Evolutionary conservation across 2,113 vertebrate species (phyloP).

Genomic region (Herpailurus yagouaroundi): DNA sequence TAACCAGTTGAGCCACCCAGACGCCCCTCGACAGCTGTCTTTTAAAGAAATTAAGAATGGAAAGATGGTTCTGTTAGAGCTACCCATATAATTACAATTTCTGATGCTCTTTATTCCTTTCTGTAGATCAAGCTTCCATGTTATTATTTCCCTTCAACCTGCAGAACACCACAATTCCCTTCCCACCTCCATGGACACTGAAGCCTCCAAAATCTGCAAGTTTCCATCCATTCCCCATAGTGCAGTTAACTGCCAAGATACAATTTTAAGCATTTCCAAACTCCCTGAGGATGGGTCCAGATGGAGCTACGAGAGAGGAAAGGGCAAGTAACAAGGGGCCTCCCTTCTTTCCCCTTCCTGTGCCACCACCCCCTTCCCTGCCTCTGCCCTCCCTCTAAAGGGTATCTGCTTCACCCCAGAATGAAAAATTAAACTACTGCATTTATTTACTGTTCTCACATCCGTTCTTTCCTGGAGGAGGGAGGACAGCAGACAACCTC

Average conservation of each 20-base stretch:
- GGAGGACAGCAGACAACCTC: not conserved
- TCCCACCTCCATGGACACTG: not conserved
- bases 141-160: not conserved
- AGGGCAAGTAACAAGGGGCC: not conserved
- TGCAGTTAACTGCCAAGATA: not conserved
- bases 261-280: slow-evolving; percentile 22
- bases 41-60: slow-evolving; percentile 28
- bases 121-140: not conserved
- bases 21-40: not conserved
- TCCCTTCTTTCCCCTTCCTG: not conserved
- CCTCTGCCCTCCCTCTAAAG: not conserved
- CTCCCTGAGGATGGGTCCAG: not conserved
- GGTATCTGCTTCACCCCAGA: not conserved
- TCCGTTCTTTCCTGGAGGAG: not conserved
- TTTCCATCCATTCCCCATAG: not conserved
- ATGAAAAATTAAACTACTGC: not conserved
- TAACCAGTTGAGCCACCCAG: too few species aligned
- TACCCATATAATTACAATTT: not conserved
- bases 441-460: not conserved
- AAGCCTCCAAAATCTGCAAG: not conserved
- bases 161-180: not conserved
- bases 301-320: not conserved
- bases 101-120: not conserved
- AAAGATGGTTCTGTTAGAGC: not conserved
- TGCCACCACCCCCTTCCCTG: not conserved